Conservation (phyloP, 1,140 invertebrate genomes). For the Papilio polyxenes region DNA sequence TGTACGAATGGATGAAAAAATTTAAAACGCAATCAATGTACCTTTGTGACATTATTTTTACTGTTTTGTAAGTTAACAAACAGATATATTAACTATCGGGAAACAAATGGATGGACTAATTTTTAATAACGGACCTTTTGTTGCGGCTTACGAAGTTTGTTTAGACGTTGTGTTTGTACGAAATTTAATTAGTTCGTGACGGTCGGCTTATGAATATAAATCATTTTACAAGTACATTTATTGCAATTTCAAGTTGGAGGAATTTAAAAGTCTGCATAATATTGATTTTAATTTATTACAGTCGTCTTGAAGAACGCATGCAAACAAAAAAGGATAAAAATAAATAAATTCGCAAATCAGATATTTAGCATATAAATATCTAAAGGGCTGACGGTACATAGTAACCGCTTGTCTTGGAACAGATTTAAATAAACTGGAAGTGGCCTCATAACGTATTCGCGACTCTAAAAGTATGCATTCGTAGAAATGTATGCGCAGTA, state of each 20-base stretch:
- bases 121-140: constrained; percentile 24
- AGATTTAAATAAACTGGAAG: constrained; percentile 18
- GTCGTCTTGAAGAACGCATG: background rate
- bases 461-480: constrained; percentile 28
- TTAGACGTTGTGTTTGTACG: constrained; percentile 18
- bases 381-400: background rate
- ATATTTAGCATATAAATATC: constrained; percentile 6
- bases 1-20: background rate
- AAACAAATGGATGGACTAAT: constrained; percentile 15
- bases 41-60: background rate
- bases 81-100: constrained; percentile 22
- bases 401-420: constrained; percentile 4
- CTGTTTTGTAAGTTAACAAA: background rate
- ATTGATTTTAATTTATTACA: background rate
- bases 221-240: background rate
- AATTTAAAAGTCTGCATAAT: background rate
- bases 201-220: constrained; percentile 2
- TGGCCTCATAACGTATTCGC: constrained; percentile 20
- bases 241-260: background rate
- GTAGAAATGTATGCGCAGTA: constrained; percentile 24
- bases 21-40: background rate
- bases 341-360: background rate
- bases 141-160: constrained; percentile 23
- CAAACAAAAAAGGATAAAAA: background rate
- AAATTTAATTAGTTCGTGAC: constrained; percentile 31